These are phyloP conservation scores for Chelonus formosanus DNA, from an alignment of 2,888 invertebrate genomes.

Conservation along the genomic window DNA sequence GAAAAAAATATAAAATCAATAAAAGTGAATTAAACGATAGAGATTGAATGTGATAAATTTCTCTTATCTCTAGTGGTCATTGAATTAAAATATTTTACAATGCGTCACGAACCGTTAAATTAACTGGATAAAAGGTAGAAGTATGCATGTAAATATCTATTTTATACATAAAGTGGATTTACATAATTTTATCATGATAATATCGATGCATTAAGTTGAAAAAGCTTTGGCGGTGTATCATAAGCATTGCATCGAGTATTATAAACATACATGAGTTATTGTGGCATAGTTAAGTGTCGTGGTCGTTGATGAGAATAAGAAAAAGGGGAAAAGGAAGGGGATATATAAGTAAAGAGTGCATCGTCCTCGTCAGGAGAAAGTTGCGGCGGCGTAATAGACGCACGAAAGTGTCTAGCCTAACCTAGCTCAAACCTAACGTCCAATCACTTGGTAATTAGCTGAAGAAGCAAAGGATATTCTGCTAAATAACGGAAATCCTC, in stretches of 20 bases:
- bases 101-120: too few species aligned
- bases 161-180: conserved; percentile 18
- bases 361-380: conserved; percentile 63
- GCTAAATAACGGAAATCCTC: too few species aligned
- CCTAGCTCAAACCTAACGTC: conserved; percentile 2
- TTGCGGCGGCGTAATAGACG: conserved; percentile 52
- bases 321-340: conserved; percentile 11
- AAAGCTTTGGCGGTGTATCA: conserved; percentile 5
- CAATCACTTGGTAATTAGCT: neutral
- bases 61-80: too few species aligned
- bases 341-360: conserved; percentile 55
- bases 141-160: neutral
- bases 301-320: neutral
- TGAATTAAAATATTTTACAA: too few species aligned
- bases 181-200: conserved; percentile 15
- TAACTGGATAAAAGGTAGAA: too few species aligned
- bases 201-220: conserved; percentile 3
- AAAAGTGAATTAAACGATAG: too few species aligned
- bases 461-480: neutral
- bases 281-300: neutral
- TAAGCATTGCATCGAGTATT: neutral
- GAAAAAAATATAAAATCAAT: too few species aligned
- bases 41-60: too few species aligned
- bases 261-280: conserved; percentile 3
- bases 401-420: conserved; percentile 27